A percentile compares a stretch with the other conserved stretches of the same genome.
These are phyloP conservation scores for Chitala chitala DNA, from an alignment of 2,113 vertebrate species.

Conservation along the genomic window DNA sequence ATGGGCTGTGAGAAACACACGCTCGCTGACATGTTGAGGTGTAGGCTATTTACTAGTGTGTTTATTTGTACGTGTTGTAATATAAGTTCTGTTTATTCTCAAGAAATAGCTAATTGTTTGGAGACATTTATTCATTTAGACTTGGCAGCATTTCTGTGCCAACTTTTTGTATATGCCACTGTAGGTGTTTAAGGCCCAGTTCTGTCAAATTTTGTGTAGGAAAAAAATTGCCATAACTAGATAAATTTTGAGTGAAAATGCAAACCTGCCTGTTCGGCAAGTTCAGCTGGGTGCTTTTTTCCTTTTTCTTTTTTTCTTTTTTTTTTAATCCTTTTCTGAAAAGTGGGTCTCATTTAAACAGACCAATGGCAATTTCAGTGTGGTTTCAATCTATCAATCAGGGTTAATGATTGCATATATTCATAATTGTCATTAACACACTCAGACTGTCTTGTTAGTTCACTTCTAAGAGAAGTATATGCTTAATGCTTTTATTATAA, in stretches of 20 bases:
- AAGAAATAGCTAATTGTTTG: too few relatives aligned
- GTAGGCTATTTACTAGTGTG: too few relatives aligned
- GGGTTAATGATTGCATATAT: not conserved
- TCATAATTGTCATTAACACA: not conserved
- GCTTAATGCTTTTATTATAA: not conserved
- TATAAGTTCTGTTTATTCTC: not conserved
- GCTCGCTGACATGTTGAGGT: too few relatives aligned
- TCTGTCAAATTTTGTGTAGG: not conserved
- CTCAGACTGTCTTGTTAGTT: not conserved
- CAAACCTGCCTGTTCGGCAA: not conserved
- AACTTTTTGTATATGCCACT: not conserved
- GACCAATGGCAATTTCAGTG: not conserved
- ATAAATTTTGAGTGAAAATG: not conserved
- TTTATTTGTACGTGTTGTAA: not conserved
- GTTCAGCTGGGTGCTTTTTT: not conserved
- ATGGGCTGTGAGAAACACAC: too few relatives aligned
- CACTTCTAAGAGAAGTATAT: not conserved
- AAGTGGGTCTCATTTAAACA: not conserved
- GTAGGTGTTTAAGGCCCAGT: not conserved
- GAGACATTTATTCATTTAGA: conserved; percentile 3
- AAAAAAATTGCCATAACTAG: not conserved
- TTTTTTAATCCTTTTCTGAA: not conserved
- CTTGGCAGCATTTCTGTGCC: not conserved
- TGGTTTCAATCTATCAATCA: not conserved
- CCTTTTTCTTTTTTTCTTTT: too few relatives aligned